phyloP scores from a whole-genome alignment of 2,113 vertebrate genomes.

The Ammodytes dubius region DNA sequence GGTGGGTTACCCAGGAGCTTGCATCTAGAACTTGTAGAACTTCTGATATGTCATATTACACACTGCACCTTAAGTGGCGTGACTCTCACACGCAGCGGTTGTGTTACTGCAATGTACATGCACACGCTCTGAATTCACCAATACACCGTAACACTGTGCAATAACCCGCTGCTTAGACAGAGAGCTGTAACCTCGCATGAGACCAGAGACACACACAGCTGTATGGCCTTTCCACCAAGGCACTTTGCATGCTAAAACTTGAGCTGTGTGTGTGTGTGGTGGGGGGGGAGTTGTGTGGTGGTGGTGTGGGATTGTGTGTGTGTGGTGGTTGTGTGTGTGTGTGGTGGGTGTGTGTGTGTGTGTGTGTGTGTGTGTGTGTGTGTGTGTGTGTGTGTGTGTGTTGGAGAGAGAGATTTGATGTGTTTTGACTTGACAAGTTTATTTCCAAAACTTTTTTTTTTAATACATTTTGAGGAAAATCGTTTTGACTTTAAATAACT shows the following conservation, averaged over 20 bases:
- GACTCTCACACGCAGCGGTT: conserved; percentile 14
- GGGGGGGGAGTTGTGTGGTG: background rate
- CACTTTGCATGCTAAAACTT: conserved; percentile 68
- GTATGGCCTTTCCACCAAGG: conserved; percentile 55
- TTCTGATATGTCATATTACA: too few species aligned
- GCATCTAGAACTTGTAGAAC: too few species aligned
- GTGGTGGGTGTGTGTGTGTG: conserved; percentile 19
- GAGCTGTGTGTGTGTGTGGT: conserved; percentile 7
- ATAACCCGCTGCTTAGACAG: conserved; percentile 57
- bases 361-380: conserved; percentile 30
- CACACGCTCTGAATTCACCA: conserved; percentile 58
- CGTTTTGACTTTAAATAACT: background rate
- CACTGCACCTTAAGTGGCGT: too few species aligned
- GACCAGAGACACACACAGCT: conserved; percentile 55
- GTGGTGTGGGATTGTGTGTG: conserved; percentile 35
- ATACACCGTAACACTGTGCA: conserved; percentile 30
- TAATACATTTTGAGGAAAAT: background rate
- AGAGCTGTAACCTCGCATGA: conserved; percentile 70
- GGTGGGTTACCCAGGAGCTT: too few species aligned
- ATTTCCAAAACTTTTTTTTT: conserved; percentile 40
- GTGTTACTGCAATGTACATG: conserved; percentile 38
- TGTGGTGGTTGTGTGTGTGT: conserved; percentile 32
- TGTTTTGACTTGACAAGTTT: conserved; percentile 41
- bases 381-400: conserved; percentile 3
- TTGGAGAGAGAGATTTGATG: background rate